Evolutionary conservation across 2,113 vertebrate species (phyloP).

Genomic region (Probosciger aterrimus): DNA sequence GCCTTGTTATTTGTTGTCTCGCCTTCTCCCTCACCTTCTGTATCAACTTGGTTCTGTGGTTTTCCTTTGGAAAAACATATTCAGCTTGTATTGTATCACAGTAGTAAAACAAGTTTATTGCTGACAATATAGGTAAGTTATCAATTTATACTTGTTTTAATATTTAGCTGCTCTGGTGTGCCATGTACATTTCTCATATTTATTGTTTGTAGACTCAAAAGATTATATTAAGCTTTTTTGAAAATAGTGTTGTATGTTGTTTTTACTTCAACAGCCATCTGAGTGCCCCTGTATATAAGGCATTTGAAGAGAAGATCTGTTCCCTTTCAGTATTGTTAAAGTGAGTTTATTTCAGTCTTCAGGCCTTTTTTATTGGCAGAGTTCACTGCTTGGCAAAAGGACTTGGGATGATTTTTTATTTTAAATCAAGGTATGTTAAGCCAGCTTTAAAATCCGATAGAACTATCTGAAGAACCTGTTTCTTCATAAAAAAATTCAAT

Average conservation of each 20-base stretch:
- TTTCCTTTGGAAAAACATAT: conserved; percentile 18
- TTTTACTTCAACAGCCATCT: background rate
- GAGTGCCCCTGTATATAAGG: background rate
- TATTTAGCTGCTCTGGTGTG: conserved; percentile 32
- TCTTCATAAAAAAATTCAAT: background rate
- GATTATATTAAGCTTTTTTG: conserved; percentile 37
- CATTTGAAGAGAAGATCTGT: background rate
- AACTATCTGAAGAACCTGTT: background rate
- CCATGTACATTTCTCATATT: conserved; percentile 55
- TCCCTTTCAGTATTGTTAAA: background rate
- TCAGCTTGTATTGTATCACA: conserved; percentile 31
- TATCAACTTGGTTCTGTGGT: conserved; percentile 4
- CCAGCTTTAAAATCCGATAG: background rate
- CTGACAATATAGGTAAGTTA: conserved; percentile 6
- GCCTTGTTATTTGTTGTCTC: conserved; percentile 60
- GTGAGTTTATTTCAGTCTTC: background rate
- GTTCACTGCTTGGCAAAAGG: background rate
- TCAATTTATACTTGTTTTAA: conserved; percentile 36
- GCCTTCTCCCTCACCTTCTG: background rate
- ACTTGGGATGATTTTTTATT: background rate
- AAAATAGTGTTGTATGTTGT: background rate
- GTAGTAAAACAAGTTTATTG: background rate
- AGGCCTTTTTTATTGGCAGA: background rate
- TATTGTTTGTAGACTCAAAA: conserved; percentile 61
- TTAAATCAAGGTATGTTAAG: background rate